Percentiles rank a stretch among this genome's conserved stretches.
Evolutionary conservation across 2,888 invertebrate species (phyloP).

Genomic region (Calameuta idolon): DNA sequence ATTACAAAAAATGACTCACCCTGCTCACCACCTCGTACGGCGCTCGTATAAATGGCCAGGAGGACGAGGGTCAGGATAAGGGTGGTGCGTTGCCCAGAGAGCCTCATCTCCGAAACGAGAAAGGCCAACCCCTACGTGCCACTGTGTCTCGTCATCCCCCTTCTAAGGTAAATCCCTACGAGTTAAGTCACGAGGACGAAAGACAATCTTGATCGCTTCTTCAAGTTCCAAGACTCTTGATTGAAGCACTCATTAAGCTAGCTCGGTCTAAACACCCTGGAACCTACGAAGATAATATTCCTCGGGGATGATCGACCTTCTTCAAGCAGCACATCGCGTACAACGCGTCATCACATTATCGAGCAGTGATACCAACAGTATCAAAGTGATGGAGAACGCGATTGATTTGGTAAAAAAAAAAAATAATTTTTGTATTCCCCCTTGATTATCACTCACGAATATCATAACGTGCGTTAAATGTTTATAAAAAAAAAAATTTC

Average conservation of each 20-base stretch:
- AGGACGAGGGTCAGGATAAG: slow-evolving; percentile 48
- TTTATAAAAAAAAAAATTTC: background rate
- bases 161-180: background rate
- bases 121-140: slow-evolving; percentile 44
- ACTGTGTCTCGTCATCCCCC: slow-evolving; percentile 6
- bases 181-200: background rate
- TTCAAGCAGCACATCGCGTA: background rate
- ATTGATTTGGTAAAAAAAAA: background rate
- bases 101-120: slow-evolving; percentile 52
- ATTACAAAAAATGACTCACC: slow-evolving; percentile 36
- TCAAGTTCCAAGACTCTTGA: background rate
- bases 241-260: background rate
- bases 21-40: slow-evolving; percentile 52
- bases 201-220: background rate
- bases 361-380: background rate
- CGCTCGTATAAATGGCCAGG: slow-evolving; percentile 45
- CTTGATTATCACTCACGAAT: background rate
- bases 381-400: background rate
- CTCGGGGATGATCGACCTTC: background rate
- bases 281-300: background rate
- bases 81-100: slow-evolving; percentile 39
- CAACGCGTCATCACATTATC: background rate
- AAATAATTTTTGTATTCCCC: too few relatives aligned
- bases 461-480: background rate
- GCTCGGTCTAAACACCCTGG: background rate